Percentiles rank a stretch among this genome's conserved stretches.
These are phyloP conservation scores for Forpus xanthops DNA, from an alignment of 2,797 vertebrate genomes.

Conservation along the genomic window DNA sequence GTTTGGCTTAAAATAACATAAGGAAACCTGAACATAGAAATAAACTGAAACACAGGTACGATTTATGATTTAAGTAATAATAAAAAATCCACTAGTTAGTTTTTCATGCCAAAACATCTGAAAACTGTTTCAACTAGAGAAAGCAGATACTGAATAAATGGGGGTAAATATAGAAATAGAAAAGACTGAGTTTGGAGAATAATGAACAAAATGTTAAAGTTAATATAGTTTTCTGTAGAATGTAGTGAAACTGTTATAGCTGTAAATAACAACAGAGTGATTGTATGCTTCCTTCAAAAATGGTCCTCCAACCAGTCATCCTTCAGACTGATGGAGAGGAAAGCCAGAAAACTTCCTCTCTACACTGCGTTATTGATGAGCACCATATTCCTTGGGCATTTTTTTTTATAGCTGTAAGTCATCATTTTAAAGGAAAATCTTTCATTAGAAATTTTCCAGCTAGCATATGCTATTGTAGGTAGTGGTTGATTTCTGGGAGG, in stretches of 20 bases:
- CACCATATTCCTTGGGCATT: not conserved
- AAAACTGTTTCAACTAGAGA: not conserved
- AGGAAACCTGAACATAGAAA: not conserved
- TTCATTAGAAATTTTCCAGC: not conserved
- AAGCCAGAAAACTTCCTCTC: not conserved
- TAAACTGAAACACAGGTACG: not conserved
- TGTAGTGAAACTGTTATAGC: not conserved
- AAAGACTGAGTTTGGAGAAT: not conserved
- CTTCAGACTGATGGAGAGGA: not conserved
- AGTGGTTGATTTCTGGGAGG: not conserved
- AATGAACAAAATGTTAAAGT: not conserved
- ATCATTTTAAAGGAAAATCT: not conserved
- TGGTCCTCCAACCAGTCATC: not conserved
- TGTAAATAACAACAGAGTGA: not conserved
- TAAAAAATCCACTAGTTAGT: not conserved
- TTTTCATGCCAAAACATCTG: not conserved
- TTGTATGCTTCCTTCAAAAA: not conserved
- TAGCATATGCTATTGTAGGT: not conserved
- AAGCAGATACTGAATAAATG: not conserved
- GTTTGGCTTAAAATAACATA: not conserved
- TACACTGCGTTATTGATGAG: not conserved
- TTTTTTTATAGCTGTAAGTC: not conserved
- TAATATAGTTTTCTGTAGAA: not conserved
- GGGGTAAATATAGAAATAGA: not conserved
- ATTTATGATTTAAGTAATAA: not conserved